Conservation (phyloP, 2,797 vertebrate genomes). For the Chelmon rostratus region DNA sequence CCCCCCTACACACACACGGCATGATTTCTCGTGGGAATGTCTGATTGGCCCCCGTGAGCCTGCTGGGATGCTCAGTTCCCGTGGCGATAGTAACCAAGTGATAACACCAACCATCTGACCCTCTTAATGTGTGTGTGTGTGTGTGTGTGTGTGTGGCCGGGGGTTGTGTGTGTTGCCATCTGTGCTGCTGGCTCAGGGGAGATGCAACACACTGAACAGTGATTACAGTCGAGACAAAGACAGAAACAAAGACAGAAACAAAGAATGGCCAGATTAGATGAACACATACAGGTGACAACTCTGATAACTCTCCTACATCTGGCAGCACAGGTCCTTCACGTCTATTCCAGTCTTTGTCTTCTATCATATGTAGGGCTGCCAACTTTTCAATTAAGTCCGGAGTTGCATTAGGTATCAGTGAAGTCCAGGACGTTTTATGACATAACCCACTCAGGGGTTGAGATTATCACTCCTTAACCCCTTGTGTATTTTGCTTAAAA, state of each 20-base stretch:
- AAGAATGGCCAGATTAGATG: background rate
- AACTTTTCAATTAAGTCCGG: too few species aligned
- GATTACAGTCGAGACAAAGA: conserved; percentile 62
- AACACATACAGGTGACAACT: background rate
- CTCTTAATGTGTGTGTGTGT: conserved; percentile 60
- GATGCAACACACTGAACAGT: conserved; percentile 53
- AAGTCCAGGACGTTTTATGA: too few species aligned
- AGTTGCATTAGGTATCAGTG: too few species aligned
- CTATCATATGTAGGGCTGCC: too few species aligned
- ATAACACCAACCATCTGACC: conserved; percentile 78
- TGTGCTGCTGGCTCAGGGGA: conserved; percentile 60
- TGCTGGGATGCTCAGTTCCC: conserved; percentile 70
- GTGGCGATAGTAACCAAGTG: conserved; percentile 76
- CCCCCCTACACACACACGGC: conserved; percentile 19
- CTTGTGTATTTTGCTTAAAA: too few species aligned
- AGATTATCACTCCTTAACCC: too few species aligned
- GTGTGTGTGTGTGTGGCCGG: conserved; percentile 26
- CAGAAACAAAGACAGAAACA: background rate
- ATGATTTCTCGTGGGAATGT: conserved; percentile 69
- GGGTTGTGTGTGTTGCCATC: conserved; percentile 67
- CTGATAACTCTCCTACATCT: background rate
- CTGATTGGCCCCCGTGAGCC: conserved; percentile 71
- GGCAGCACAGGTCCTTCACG: background rate
- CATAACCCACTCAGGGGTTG: too few species aligned
- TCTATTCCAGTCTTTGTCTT: background rate